phyloP scores from a whole-genome alignment of 2,113 vertebrate species.

The Ahaetulla prasina region DNA sequence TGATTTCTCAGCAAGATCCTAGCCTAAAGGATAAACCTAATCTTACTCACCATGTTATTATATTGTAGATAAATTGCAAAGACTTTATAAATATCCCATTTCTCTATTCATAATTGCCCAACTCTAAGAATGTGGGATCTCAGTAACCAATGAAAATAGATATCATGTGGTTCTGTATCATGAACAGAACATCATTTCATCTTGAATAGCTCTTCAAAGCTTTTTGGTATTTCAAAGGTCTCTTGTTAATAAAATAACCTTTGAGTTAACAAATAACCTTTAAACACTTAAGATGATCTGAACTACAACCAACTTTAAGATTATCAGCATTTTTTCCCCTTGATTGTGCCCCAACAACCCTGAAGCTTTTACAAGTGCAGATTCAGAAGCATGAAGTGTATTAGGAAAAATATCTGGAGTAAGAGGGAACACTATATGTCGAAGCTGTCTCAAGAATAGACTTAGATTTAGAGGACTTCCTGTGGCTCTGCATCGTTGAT shows the following conservation, averaged over 20 bases:
- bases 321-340: background rate
- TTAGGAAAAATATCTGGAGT: background rate
- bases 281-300: background rate
- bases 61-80: slow-evolving; percentile 3
- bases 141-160: background rate
- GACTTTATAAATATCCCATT: background rate
- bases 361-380: background rate
- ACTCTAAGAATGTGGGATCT: background rate
- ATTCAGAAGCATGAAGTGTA: background rate
- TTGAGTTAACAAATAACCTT: slow-evolving; percentile 25
- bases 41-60: background rate
- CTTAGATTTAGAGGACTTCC: no score
- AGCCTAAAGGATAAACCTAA: slow-evolving; percentile 6
- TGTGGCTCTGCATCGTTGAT: no score
- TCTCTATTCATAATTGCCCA: background rate
- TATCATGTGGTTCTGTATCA: background rate
- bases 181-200: slow-evolving; percentile 7
- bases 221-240: slow-evolving; percentile 8
- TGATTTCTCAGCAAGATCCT: background rate
- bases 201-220: slow-evolving; percentile 7
- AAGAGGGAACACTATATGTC: background rate
- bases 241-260: slow-evolving; percentile 19
- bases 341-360: background rate
- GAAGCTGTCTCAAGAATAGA: background rate
- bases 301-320: background rate